These are phyloP conservation scores for Boloria selene DNA, from an alignment of 2,888 invertebrate species.

Conservation along the genomic window DNA sequence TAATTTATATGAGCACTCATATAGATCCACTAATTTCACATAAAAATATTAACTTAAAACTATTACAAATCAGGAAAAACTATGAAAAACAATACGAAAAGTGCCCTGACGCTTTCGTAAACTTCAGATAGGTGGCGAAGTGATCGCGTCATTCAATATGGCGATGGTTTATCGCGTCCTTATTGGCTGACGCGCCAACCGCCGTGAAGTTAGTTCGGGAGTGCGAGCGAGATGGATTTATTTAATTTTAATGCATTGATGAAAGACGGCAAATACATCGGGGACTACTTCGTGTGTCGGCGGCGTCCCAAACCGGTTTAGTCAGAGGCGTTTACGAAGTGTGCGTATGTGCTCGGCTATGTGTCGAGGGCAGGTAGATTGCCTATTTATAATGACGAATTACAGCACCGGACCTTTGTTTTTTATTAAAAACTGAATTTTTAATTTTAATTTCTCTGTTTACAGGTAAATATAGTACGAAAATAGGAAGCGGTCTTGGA, in stretches of 20 bases:
- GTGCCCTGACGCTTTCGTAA: constrained; percentile 60
- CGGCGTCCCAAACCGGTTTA: constrained; percentile 73
- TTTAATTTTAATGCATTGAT: constrained; percentile 75
- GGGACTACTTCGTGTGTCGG: constrained; percentile 75
- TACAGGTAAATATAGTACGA: constrained; percentile 60
- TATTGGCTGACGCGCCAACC: constrained; percentile 63
- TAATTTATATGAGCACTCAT: constrained; percentile 49
- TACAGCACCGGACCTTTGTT: constrained; percentile 47
- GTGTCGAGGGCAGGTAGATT: constrained; percentile 72
- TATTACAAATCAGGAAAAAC: constrained; percentile 60
- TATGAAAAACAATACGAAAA: constrained; percentile 68
- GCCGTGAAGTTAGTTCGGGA: constrained; percentile 69
- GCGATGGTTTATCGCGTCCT: constrained; percentile 64
- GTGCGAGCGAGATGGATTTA: constrained; percentile 77
- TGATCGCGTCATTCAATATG: constrained; percentile 73
- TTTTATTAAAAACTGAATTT: constrained; percentile 53
- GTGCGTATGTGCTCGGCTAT: constrained; percentile 73
- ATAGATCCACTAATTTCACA: constrained; percentile 54
- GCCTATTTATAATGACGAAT: constrained; percentile 72
- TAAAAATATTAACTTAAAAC: constrained; percentile 47
- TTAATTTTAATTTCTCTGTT: constrained; percentile 59
- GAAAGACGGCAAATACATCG: constrained; percentile 77
- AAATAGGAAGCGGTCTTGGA: constrained; percentile 6
- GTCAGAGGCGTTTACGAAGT: constrained; percentile 76
- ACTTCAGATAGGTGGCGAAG: constrained; percentile 69